Percentiles rank a stretch among this genome's conserved stretches.
These are phyloP conservation scores for Oncorhynchus tshawytscha DNA, from an alignment of 2,113 vertebrate genomes.

Conservation along the genomic window DNA sequence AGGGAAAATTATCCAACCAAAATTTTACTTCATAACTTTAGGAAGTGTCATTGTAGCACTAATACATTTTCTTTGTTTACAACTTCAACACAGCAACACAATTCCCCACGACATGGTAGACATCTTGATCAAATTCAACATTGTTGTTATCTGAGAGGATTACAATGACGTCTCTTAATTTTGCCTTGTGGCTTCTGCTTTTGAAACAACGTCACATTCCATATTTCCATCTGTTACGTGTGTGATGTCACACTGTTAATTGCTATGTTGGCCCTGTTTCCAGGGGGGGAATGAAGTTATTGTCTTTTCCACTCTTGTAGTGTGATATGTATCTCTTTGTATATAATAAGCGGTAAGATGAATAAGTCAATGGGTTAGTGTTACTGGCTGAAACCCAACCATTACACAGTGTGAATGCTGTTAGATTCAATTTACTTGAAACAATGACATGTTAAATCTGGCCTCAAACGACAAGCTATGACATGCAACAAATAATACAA, in stretches of 20 bases:
- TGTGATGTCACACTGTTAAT: constrained; percentile 43
- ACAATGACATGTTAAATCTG: neutral
- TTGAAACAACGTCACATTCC: constrained; percentile 64
- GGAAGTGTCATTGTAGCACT: constrained; percentile 38
- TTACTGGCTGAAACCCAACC: constrained; percentile 8
- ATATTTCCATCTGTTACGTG: constrained; percentile 47
- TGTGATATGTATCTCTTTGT: constrained; percentile 21
- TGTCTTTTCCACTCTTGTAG: constrained; percentile 34
- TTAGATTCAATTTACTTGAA: neutral
- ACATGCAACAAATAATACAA: too few species aligned
- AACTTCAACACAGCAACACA: constrained; percentile 41
- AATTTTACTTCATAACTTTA: constrained; percentile 10
- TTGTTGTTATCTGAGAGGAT: constrained; percentile 12
- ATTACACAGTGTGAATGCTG: neutral
- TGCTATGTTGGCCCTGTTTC: constrained; percentile 48
- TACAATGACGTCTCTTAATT: constrained; percentile 10
- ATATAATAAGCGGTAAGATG: neutral
- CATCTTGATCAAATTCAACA: constrained; percentile 47
- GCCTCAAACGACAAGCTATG: too few species aligned
- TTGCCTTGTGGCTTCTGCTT: constrained; percentile 26
- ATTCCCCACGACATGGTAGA: constrained; percentile 44
- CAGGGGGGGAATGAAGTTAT: constrained; percentile 62
- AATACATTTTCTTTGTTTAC: constrained; percentile 34
- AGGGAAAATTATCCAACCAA: constrained; percentile 24
- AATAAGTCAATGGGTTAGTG: constrained; percentile 4